Evolutionary conservation across 2,888 invertebrate genomes (phyloP).

Genomic region (Troides helena): DNA sequence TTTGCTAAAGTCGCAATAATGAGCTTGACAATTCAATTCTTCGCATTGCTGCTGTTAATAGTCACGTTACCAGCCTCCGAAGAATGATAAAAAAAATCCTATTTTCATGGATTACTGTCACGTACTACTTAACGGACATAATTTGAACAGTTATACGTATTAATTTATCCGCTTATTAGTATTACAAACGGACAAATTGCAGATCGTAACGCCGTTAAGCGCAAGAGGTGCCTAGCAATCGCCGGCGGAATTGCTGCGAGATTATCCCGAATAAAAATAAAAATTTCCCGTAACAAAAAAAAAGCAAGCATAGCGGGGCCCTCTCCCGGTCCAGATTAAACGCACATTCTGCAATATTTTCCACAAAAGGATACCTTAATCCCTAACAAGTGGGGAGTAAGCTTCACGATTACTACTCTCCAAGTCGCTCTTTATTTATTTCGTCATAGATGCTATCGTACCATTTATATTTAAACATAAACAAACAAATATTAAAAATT

Average conservation of each 20-base stretch:
- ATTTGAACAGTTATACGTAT: constrained; percentile 22
- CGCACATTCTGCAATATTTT: constrained; percentile 77
- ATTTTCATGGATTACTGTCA: constrained; percentile 13
- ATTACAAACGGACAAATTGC: constrained; percentile 36
- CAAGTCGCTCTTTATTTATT: constrained; percentile 39
- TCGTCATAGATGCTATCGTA: background rate
- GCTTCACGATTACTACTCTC: constrained; percentile 56
- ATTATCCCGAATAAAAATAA: constrained; percentile 60
- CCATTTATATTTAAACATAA: background rate
- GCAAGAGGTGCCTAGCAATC: constrained; percentile 40
- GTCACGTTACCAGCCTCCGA: too few species aligned
- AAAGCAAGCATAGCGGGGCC: constrained; percentile 62
- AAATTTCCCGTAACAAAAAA: constrained; percentile 62
- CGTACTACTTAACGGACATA: background rate
- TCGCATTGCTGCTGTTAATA: too few species aligned
- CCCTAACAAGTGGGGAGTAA: constrained; percentile 72
- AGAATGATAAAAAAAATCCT: too few species aligned
- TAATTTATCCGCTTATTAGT: constrained; percentile 39
- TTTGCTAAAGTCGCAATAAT: too few species aligned
- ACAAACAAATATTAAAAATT: too few species aligned
- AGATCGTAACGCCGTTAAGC: constrained; percentile 34
- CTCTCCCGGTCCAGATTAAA: constrained; percentile 65
- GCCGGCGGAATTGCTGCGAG: constrained; percentile 56
- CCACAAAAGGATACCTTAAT: constrained; percentile 79
- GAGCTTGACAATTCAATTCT: too few species aligned